Evolutionary conservation across 2,113 vertebrate genomes (phyloP).

Genomic region (Tor tambroides): DNA sequence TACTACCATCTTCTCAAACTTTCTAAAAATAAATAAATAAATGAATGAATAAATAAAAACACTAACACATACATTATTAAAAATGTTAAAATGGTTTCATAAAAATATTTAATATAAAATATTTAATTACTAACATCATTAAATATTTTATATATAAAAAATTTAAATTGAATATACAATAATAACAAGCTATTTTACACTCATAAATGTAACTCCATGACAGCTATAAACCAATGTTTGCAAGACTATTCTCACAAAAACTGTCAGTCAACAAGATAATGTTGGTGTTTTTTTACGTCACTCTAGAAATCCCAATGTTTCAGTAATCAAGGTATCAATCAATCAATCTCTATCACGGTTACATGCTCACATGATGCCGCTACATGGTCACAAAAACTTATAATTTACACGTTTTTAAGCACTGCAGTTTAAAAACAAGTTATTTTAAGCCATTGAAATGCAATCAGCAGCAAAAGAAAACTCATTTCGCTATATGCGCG

Average conservation of each 20-base stretch:
- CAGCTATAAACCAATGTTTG: neutral
- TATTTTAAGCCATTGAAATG: too few relatives aligned
- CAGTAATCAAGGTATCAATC: neutral
- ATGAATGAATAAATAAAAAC: too few relatives aligned
- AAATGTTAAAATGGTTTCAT: too few relatives aligned
- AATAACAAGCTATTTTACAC: neutral
- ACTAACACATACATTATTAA: too few relatives aligned
- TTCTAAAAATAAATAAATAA: too few relatives aligned
- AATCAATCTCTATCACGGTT: too few relatives aligned
- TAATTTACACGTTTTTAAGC: too few relatives aligned
- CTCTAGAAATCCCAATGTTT: neutral
- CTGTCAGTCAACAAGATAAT: neutral
- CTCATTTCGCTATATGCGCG: too few relatives aligned
- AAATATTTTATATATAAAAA: neutral
- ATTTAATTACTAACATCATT: neutral
- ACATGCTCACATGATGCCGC: too few relatives aligned
- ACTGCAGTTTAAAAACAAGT: too few relatives aligned
- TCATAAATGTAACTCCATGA: neutral
- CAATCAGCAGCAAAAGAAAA: too few relatives aligned
- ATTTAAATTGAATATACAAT: neutral
- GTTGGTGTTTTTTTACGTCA: neutral
- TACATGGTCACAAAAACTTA: too few relatives aligned
- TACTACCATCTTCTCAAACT: slow-evolving; percentile 11
- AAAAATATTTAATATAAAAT: neutral
- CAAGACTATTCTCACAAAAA: neutral